Percentiles rank a stretch among this genome's conserved stretches.
phyloP scores from a whole-genome alignment of 2,113 vertebrate genomes.

The Morone chrysops region DNA sequence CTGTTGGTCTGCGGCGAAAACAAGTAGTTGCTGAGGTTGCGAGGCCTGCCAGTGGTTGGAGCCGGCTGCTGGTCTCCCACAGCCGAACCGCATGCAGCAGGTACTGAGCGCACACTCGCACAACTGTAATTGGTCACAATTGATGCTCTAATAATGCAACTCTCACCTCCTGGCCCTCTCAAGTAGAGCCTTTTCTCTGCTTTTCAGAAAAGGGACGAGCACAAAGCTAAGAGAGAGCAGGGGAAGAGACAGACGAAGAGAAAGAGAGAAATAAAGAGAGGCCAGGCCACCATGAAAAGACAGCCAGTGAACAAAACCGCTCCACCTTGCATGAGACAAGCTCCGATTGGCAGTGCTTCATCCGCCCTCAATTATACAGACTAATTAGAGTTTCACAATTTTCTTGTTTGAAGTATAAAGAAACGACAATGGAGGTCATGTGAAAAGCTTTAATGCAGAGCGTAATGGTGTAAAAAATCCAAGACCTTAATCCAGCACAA shows the following conservation, averaged over 20 bases:
- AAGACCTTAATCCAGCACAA: conserved; percentile 82
- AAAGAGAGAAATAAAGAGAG: conserved; percentile 64
- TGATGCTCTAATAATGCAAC: conserved; percentile 72
- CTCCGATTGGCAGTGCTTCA: conserved; percentile 83
- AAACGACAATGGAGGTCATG: conserved; percentile 84
- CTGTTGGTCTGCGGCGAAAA: conserved; percentile 29
- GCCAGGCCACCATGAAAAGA: conserved; percentile 76
- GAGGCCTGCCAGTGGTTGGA: conserved; percentile 30
- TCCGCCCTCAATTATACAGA: conserved; percentile 85
- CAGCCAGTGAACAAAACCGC: conserved; percentile 81
- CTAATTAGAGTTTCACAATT: conserved; percentile 88
- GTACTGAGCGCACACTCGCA: conserved; percentile 48
- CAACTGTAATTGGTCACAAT: conserved; percentile 71
- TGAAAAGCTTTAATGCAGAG: conserved; percentile 83
- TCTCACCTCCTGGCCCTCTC: conserved; percentile 73
- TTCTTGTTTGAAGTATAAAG: conserved; percentile 87
- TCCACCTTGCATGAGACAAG: conserved; percentile 82
- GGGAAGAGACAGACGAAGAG: conserved; percentile 34
- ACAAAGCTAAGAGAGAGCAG: conserved; percentile 58
- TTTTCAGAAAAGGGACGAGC: conserved; percentile 45
- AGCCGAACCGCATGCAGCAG: conserved; percentile 29
- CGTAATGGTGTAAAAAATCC: conserved; percentile 82
- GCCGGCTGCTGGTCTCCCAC: not conserved
- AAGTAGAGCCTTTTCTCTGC: conserved; percentile 61
- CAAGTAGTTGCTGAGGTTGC: conserved; percentile 28